Conservation (phyloP, 2,888 invertebrate species). For the Oscheius sp. region DNA sequence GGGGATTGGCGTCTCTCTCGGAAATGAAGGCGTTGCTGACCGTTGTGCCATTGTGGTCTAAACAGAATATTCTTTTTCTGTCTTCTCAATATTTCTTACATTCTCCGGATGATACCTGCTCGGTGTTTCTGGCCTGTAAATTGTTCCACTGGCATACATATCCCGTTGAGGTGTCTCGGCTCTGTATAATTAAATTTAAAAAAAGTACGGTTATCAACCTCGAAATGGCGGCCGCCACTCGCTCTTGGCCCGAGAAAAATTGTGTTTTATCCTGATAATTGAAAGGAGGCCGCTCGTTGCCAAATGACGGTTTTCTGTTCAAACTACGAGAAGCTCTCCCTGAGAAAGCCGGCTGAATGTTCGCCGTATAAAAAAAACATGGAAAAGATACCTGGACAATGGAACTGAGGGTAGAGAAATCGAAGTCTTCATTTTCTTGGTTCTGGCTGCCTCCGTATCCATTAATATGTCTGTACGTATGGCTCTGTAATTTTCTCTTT, state of each 20-base stretch:
- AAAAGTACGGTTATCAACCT: too few relatives aligned
- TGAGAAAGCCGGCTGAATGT: constrained; percentile 28
- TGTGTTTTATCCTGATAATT: constrained; percentile 35
- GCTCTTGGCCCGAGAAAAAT: constrained; percentile 49
- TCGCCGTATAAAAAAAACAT: too few relatives aligned
- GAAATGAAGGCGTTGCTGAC: constrained; percentile 92
- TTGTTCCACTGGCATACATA: constrained; percentile 49
- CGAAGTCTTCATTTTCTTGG: constrained; percentile 39
- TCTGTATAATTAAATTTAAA: too few relatives aligned
- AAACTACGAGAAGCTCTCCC: constrained; percentile 29
- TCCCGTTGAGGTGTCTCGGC: constrained; percentile 63
- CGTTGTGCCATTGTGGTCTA: constrained; percentile 56
- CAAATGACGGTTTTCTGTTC: constrained; percentile 33
- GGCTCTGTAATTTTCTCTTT: not conserved
- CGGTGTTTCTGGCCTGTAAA: constrained; percentile 55
- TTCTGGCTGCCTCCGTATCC: not conserved
- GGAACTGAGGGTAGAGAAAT: constrained; percentile 47
- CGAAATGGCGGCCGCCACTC: constrained; percentile 63
- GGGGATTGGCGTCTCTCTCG: constrained; percentile 77
- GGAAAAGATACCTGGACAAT: constrained; percentile 49
- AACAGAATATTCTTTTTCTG: constrained; percentile 6
- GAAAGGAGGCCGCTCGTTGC: constrained; percentile 35
- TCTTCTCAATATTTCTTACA: constrained; percentile 29
- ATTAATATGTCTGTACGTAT: constrained; percentile 28
- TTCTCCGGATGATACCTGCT: constrained; percentile 56